Evolutionary conservation across 2,888 invertebrate genomes (phyloP).

Genomic region (Xestia sexstrigata): DNA sequence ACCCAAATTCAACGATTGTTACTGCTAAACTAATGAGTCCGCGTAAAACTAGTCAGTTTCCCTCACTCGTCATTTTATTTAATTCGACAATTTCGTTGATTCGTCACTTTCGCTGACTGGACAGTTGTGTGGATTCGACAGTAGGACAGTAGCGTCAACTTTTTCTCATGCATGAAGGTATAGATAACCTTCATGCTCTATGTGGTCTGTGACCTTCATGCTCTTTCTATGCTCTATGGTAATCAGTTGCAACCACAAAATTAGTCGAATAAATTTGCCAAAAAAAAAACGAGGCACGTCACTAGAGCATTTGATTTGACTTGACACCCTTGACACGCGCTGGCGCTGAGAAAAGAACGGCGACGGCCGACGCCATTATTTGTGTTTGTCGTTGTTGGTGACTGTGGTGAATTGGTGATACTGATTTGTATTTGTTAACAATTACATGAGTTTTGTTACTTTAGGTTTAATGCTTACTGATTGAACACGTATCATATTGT

Average conservation of each 20-base stretch:
- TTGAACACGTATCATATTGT: conserved; percentile 7
- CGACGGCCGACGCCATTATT: conserved; percentile 62
- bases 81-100: too few relatives aligned
- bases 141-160: too few relatives aligned
- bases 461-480: conserved; percentile 20
- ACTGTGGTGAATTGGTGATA: background rate
- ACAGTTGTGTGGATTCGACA: too few relatives aligned
- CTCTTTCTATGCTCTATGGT: background rate
- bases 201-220: too few relatives aligned
- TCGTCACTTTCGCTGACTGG: too few relatives aligned
- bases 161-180: too few relatives aligned
- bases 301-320: conserved; percentile 29
- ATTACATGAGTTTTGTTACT: conserved; percentile 11
- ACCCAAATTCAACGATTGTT: too few relatives aligned
- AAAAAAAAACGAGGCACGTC: background rate
- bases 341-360: conserved; percentile 12
- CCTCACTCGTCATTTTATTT: too few relatives aligned
- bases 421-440: background rate
- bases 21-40: too few relatives aligned
- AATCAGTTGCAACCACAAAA: background rate
- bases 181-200: too few relatives aligned
- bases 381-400: conserved; percentile 48
- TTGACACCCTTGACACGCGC: too few relatives aligned
- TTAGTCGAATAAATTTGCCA: conserved; percentile 3
- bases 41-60: too few relatives aligned